A percentile compares a stretch with the other conserved stretches of the same genome.
These are phyloP conservation scores for Cynoglossus semilaevis DNA, from an alignment of 2,113 vertebrate species.

Conservation along the genomic window DNA sequence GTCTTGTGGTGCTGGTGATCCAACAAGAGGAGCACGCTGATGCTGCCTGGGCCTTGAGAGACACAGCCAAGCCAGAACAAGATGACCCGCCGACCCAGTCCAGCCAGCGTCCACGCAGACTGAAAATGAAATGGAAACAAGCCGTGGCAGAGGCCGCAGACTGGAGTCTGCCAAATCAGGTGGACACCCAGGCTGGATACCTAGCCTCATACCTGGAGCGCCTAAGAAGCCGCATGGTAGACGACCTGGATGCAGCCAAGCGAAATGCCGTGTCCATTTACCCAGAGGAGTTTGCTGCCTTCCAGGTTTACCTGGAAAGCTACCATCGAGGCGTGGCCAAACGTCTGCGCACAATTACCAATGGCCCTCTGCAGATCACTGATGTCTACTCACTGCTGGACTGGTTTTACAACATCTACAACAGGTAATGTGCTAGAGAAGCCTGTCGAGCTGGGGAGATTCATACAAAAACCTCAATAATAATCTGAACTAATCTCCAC, in stretches of 20 bases:
- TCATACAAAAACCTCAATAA: neutral
- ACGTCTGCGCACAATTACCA: conserved; percentile 73
- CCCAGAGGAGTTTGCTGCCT: conserved; percentile 81
- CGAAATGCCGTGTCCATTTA: conserved; percentile 83
- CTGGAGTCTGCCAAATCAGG: conserved; percentile 78
- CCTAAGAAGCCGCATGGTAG: conserved; percentile 75
- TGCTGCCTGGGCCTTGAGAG: conserved; percentile 58
- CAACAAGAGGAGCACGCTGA: conserved; percentile 85
- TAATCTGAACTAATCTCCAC: neutral
- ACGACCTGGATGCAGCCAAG: conserved; percentile 80
- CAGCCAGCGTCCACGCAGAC: conserved; percentile 66
- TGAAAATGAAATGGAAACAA: conserved; percentile 81
- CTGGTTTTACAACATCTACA: conserved; percentile 89
- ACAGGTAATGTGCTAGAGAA: conserved; percentile 70
- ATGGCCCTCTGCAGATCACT: conserved; percentile 75
- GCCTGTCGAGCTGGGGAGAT: neutral
- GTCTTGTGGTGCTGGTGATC: conserved; percentile 82
- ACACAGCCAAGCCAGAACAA: conserved; percentile 51
- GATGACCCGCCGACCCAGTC: conserved; percentile 37
- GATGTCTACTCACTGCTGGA: conserved; percentile 87
- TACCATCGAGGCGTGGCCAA: conserved; percentile 83
- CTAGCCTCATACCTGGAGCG: conserved; percentile 77
- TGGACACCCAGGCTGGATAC: conserved; percentile 68
- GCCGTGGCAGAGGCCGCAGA: conserved; percentile 77
- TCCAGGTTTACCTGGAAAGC: conserved; percentile 83